phyloP scores from a whole-genome alignment of 2,797 vertebrate species.

The Clamator glandarius region DNA sequence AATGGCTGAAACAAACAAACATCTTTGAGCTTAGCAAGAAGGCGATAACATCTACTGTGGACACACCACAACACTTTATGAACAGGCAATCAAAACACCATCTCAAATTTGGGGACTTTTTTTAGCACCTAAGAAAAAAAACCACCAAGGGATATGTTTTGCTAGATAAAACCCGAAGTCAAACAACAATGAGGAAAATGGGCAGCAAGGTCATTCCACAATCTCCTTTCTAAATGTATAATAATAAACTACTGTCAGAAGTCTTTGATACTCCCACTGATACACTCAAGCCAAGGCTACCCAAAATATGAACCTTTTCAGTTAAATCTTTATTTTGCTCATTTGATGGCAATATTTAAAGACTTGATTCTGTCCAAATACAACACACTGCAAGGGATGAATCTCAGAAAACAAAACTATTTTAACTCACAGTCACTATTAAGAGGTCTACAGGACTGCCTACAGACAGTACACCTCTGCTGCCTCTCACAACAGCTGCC shows the following conservation, averaged over 20 bases:
- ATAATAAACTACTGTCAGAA: neutral
- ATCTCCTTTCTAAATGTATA: neutral
- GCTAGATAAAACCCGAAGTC: neutral
- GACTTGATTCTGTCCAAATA: neutral
- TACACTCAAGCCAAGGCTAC: neutral
- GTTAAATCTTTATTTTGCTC: neutral
- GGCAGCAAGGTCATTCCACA: neutral
- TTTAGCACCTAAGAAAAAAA: neutral
- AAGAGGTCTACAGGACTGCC: neutral
- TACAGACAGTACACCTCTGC: neutral
- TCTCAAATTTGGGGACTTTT: neutral
- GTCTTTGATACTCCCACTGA: neutral
- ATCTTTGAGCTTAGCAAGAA: neutral
- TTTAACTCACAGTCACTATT: neutral
- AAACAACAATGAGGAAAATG: neutral
- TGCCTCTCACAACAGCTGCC: constrained; percentile 36
- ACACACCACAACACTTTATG: neutral
- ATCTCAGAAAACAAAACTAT: neutral
- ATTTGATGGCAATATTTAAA: neutral
- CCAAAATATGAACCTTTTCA: neutral
- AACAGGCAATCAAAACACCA: neutral
- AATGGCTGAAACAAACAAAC: neutral
- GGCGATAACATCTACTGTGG: neutral
- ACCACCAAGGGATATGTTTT: neutral
- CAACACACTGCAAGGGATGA: neutral